A percentile compares a stretch with the other conserved stretches of the same genome.
These are phyloP conservation scores for Thaumetopoea pityocampa DNA, from an alignment of 1,140 invertebrate species.

Conservation along the genomic window DNA sequence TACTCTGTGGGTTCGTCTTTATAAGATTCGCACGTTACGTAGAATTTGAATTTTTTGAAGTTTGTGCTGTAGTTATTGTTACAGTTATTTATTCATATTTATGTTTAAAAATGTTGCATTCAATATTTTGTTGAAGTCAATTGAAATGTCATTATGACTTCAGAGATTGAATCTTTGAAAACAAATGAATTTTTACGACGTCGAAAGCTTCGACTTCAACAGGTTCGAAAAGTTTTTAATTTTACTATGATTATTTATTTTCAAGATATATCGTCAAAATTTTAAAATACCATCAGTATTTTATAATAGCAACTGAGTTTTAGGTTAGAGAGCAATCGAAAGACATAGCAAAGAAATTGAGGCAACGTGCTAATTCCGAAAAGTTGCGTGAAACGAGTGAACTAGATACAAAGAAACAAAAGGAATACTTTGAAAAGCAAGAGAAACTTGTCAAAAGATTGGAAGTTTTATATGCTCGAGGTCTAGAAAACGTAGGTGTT, in stretches of 20 bases:
- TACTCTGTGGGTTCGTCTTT: no score
- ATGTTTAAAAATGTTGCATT: conserved; percentile 9
- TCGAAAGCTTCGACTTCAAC: conserved; percentile 66
- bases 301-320: conserved; percentile 14
- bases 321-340: conserved; percentile 74
- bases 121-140: conserved; percentile 3
- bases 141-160: conserved; percentile 51
- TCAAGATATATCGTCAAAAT: conserved; percentile 6
- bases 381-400: conserved; percentile 45
- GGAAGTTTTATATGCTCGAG: conserved; percentile 50
- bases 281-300: conserved; percentile 6
- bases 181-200: conserved; percentile 69
- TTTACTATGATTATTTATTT: conserved; percentile 20
- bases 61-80: not conserved
- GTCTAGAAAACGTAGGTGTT: conserved; percentile 52
- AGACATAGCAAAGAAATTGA: conserved; percentile 69
- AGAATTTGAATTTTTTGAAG: not conserved
- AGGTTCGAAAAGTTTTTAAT: conserved; percentile 52
- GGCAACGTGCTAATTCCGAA: conserved; percentile 62
- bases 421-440: conserved; percentile 53
- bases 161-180: conserved; percentile 53
- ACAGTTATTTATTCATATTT: no score
- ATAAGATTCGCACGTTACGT: not conserved
- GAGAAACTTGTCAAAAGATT: conserved; percentile 54
- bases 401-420: conserved; percentile 49